Evolutionary conservation across 2,797 vertebrate genomes (phyloP).

Genomic region (Pitangus sulphuratus): DNA sequence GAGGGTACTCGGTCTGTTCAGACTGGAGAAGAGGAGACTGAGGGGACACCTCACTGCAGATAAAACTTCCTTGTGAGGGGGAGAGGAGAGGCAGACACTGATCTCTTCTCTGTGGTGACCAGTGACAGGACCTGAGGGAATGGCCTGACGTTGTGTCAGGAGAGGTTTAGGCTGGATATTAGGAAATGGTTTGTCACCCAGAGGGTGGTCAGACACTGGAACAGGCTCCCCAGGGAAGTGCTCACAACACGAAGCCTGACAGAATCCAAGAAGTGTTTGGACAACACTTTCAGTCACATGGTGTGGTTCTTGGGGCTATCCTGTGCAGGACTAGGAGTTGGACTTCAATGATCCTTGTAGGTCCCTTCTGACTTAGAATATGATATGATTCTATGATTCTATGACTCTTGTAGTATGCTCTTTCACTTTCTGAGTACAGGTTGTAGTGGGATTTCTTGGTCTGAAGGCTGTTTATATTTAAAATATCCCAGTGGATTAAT

Average conservation of each 20-base stretch:
- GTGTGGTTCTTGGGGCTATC: neutral
- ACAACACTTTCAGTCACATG: neutral
- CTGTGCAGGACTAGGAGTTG: neutral
- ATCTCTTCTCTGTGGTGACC: neutral
- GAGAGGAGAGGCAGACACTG: neutral
- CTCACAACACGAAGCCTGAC: neutral
- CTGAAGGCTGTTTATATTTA: neutral
- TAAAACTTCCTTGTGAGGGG: neutral
- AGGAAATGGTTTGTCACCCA: neutral
- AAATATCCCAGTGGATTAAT: neutral
- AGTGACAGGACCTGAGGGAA: neutral
- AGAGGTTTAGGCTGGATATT: neutral
- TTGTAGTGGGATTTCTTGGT: neutral
- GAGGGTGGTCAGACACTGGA: neutral
- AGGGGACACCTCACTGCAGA: accelerated
- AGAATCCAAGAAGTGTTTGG: neutral
- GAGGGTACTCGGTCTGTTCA: neutral
- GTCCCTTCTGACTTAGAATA: neutral
- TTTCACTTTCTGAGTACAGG: neutral
- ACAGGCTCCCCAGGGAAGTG: neutral
- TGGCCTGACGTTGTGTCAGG: too few relatives aligned
- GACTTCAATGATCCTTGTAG: neutral
- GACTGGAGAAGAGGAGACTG: neutral
- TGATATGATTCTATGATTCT: neutral
- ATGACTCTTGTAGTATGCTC: neutral